Conservation (phyloP, 2,113 vertebrate genomes). For the Oreochromis aureus region DNA sequence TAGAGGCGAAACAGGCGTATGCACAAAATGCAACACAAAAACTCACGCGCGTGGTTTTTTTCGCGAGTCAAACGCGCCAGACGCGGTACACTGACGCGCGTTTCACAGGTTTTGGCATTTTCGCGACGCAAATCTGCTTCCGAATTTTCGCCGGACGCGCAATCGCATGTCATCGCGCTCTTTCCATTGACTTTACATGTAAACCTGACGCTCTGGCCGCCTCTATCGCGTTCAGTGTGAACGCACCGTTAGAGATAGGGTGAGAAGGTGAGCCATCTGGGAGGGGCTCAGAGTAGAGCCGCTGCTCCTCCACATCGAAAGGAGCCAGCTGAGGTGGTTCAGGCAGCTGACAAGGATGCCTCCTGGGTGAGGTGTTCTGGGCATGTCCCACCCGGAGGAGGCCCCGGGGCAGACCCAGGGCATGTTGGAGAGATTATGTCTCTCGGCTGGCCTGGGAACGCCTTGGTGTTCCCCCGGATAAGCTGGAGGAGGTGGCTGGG, state of each 20-base stretch:
- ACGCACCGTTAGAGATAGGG: background rate
- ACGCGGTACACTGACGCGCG: too few relatives aligned
- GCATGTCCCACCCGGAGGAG: background rate
- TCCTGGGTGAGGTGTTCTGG: background rate
- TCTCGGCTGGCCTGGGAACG: background rate
- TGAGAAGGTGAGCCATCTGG: background rate
- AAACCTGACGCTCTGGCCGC: too few relatives aligned
- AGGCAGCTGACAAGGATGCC: fast-evolving
- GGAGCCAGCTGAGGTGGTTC: background rate
- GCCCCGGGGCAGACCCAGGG: background rate
- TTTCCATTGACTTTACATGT: too few relatives aligned
- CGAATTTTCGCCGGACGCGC: too few relatives aligned
- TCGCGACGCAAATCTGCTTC: too few relatives aligned
- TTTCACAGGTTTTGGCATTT: too few relatives aligned
- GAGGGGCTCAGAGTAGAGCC: background rate
- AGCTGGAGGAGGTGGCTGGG: background rate
- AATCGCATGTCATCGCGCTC: too few relatives aligned
- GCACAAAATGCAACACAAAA: too few relatives aligned
- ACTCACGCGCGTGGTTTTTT: too few relatives aligned
- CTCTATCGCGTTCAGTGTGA: too few relatives aligned
- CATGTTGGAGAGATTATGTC: fast-evolving
- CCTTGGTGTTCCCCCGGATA: background rate
- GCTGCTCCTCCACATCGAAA: background rate
- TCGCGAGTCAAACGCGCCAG: too few relatives aligned
- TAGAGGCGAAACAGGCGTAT: too few relatives aligned